Base-by-base conservation (phyloP, 2,113 vertebrate species). In the Sceloporus undulatus region DNA sequence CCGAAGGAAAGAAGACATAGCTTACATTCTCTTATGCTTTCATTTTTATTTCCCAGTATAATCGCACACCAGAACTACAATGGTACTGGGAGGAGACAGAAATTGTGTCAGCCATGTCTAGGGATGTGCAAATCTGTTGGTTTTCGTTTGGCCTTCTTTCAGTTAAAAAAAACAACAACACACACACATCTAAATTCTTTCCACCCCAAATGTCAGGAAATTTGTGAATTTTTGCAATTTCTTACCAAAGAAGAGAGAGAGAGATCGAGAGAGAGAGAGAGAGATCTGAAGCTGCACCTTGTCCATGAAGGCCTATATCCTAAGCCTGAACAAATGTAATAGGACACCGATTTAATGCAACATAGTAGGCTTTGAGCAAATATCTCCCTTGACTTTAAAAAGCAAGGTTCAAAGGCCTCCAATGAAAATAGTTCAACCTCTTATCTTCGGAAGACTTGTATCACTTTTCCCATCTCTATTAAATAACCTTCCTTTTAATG, bases 351-450 rank as follows among this genome's bases (percentile, higher is more conserved):
- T 79, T 71, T 73, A 66, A 29, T 84, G 29, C 52, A 68, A 68
- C 21, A 66, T 40, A 25, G 34, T 81, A 48, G 65, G 40, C 27
- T 42, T 82, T 48, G 13, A 82, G 62, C 65, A 82, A 68, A 52
- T 27, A n/a, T 25, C 42, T 54, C 34, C 27, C 42, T 14, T 75
- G 54, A 34, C 48, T 48, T 29, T n/a, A 81, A 54, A 65, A 70
- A 80, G 38, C 19, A 52, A 16, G 52, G 38, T 54, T 27, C 29
- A 54, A 48, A 19, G 62, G 25, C n/a, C 76, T n/a, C 40, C 21
- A 81, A 66, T 74, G 76, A 85, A 74, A 80, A 80, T 87, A 90
- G 79, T 80, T 84, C n/a, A 29, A 84, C 23, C 59, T 52, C 54
- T 84, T 52, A 40, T 52, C 54, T 84, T 52, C 38, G 29, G 48